Base-by-base conservation (phyloP, 2,888 invertebrate genomes). In the Clepsis dumicolana region DNA sequence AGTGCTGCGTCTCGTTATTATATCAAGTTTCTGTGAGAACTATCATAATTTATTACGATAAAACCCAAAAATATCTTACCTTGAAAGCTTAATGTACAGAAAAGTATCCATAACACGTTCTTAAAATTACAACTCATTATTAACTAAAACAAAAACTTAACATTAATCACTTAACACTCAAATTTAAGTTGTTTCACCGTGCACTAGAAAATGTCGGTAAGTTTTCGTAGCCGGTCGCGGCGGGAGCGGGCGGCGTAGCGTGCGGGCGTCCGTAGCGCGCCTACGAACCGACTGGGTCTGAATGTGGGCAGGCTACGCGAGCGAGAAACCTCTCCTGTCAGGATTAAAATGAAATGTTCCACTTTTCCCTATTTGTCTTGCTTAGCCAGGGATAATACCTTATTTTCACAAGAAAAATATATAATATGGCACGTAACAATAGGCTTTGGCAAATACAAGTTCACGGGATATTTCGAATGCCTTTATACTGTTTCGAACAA, bases 311-410 rank as follows among this genome's bases (percentile, higher is more conserved):
- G 56, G 57, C 50, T 38, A 59, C 38, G 59, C 21, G 59, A 27
- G 41, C 32, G 53, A 18, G 24, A 29, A 18, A 29, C 29, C 54
- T 38, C 35, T 68, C 52, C 41, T 63, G 68, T 68, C 63, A 64
- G 68, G 68, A 64, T 68, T 68, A 68, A 64, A 68, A 68, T 68
- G 63, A 68, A 68, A 67, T 63, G 67, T 67, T 68, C 68, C 63
- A 53, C 57, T 64, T 64, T 62, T 67, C 56, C 57, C 63, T 68
- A 68, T 68, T 68, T 68, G 59, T 68, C 68, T 68, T 68, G 68
- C 68, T 68, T 64, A 68, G 57, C 59, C 41, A 57, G 57, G 68
- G 63, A 64, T 64, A 41, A 68, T 68, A 63, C 68, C 68, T 59
- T 64, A 68, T 68, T 63, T 65, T 62, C 62, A 50, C 62, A 38